Base-by-base conservation (phyloP, 2,888 invertebrate genomes). In the Aspidiotus destructor region DNA sequence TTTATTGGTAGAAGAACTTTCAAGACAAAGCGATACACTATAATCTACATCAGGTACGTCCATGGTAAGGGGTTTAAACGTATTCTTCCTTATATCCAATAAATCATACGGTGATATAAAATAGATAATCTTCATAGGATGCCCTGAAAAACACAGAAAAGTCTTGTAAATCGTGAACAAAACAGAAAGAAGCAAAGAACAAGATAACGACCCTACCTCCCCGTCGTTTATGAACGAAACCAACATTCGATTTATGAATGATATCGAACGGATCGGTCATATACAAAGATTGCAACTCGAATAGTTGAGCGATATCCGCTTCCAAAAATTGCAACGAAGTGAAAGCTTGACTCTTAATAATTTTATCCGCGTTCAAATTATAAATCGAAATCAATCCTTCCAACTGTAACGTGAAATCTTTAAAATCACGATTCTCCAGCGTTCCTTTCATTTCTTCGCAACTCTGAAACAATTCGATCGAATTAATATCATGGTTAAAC, bases 91-190 rank as follows among this genome's bases (percentile, higher is more conserved):
- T 74, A 85, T 82, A 76, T 91, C 89, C 73, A 95, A 80, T 62
- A 95, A 81, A 77, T 95, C 94, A 76, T 94, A 95, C 0, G 95
- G 94, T 0, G 92, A 90, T 7, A 95, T 89, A 77, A 95, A 95
- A 78, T 94, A 97, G 0, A 92, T 94, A 41, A 97, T 80, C 75
- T 89, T 89, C 90, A 96, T 90, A 0, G 96, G 90, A 76, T 94
- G 92, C 70, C 92, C 88, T 88, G 78, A 8, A 76, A 75, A 71
- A 8, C 15, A 41, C 13, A 62, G 17, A 57, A 41, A 53, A 65
- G 17, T 17, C 53, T 58, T 40, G 16, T 2, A 69, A 44, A 28
- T 11, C 8, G 17, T 53, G n/a, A 65, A 16, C 10, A 28, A 8
- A 9, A 41, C 44, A 55, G 54, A 67, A 41, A 40, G 28, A 8